phyloP scores from a whole-genome alignment of 2,888 invertebrate genomes.

The Leptopterna dolabrata region DNA sequence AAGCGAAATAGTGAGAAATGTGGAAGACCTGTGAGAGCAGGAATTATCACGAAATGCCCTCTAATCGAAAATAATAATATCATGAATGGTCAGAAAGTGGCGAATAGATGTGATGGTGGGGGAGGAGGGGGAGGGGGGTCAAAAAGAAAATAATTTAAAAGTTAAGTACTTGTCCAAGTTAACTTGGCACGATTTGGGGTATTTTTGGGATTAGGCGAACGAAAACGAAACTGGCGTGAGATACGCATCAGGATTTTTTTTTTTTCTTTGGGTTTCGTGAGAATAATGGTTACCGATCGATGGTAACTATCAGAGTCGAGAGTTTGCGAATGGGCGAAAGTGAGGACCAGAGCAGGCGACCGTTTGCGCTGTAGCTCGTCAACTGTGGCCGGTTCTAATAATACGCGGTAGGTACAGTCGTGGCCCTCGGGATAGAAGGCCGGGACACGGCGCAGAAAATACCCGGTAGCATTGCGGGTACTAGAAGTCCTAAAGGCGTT shows the following conservation, averaged over 20 bases:
- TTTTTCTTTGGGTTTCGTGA: neutral
- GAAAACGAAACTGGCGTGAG: conserved; percentile 1
- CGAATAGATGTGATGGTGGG: too few species aligned
- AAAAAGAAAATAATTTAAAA: neutral
- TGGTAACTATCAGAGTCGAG: neutral
- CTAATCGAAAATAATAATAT: neutral
- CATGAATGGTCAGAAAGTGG: too few species aligned
- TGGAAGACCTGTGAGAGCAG: neutral
- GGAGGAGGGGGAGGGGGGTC: neutral
- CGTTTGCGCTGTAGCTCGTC: too few species aligned
- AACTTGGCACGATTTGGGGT: neutral
- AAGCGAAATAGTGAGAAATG: neutral
- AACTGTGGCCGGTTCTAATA: too few species aligned
- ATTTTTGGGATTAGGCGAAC: neutral
- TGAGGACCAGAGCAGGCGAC: neutral
- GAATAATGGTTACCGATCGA: conserved; percentile 1
- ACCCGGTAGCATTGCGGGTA: too few species aligned
- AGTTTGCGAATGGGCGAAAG: neutral
- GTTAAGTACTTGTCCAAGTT: neutral
- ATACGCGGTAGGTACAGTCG: too few species aligned
- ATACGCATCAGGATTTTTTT: neutral
- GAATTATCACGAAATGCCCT: neutral
- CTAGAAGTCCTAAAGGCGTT: too few species aligned
- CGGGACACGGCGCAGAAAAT: too few species aligned
- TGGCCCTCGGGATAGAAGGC: too few species aligned